phyloP scores from a whole-genome alignment of 2,113 vertebrate genomes.

The Apus apus region DNA sequence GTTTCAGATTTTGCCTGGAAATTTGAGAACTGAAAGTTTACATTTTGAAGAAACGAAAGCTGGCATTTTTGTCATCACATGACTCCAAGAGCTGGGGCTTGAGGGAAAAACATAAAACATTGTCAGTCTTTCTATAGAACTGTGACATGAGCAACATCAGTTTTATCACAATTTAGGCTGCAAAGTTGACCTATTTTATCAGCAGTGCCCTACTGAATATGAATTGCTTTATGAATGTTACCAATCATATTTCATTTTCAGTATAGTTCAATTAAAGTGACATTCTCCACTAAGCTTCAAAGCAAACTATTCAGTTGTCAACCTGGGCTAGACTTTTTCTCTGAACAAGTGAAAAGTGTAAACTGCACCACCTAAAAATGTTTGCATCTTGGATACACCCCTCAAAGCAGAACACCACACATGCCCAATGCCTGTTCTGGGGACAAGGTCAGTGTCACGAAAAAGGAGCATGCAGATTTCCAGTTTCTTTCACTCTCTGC shows the following conservation, averaged over 20 bases:
- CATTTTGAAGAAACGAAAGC: constrained; percentile 61
- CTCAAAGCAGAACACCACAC: neutral
- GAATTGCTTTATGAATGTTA: constrained; percentile 61
- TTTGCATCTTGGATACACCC: neutral
- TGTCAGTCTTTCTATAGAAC: constrained; percentile 52
- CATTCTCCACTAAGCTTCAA: neutral
- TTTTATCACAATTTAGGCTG: constrained; percentile 55
- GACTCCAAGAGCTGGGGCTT: constrained; percentile 54
- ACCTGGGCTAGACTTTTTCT: neutral
- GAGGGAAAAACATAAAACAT: constrained; percentile 46
- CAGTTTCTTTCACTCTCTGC: neutral
- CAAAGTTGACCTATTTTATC: constrained; percentile 56
- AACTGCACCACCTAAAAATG: neutral
- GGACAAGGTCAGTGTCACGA: neutral
- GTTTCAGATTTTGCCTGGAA: constrained; percentile 67
- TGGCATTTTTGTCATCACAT: constrained; percentile 65
- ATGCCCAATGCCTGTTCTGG: neutral
- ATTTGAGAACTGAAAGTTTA: constrained; percentile 63
- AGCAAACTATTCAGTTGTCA: neutral
- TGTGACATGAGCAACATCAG: constrained; percentile 35
- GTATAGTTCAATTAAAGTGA: constrained; percentile 38
- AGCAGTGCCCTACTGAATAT: constrained; percentile 51
- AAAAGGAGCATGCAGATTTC: neutral
- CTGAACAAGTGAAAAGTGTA: neutral
- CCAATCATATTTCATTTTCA: constrained; percentile 46